Conservation (phyloP, 1,140 invertebrate species). For the Pseudomyrmex concolor region DNA sequence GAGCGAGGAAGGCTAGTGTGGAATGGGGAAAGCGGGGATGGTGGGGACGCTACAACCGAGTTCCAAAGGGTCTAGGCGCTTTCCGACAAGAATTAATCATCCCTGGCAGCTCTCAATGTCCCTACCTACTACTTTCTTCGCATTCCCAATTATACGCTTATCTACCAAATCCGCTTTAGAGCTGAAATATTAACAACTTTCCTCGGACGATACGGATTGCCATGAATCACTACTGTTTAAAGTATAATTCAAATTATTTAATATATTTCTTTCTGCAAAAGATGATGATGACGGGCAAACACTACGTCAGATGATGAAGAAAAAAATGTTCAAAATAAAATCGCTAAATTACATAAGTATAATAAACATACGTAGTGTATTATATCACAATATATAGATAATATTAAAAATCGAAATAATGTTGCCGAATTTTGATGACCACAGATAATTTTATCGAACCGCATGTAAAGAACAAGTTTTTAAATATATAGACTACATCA, state of each 20-base stretch:
- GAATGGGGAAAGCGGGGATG: conserved; percentile 63
- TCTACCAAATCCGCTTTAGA: conserved; percentile 73
- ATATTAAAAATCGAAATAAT: too few species aligned
- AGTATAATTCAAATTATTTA: conserved; percentile 30
- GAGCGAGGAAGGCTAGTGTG: conserved; percentile 49
- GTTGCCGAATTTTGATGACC: not conserved
- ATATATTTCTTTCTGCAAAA: not conserved
- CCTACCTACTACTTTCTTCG: conserved; percentile 80
- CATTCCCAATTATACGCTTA: conserved; percentile 82
- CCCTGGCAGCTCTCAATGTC: conserved; percentile 81
- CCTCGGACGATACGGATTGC: conserved; percentile 27
- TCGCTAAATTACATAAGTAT: too few species aligned
- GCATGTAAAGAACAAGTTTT: conserved; percentile 1
- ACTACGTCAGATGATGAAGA: not conserved
- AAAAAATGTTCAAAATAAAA: not conserved
- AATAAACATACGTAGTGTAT: too few species aligned
- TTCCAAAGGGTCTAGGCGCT: conserved; percentile 79
- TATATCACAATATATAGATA: too few species aligned
- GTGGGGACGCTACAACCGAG: conserved; percentile 76
- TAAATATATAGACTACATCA: conserved; percentile 10
- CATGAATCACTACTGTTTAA: conserved; percentile 8
- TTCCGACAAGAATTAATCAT: conserved; percentile 81
- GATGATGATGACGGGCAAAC: not conserved
- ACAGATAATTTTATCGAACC: not conserved
- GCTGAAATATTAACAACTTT: conserved; percentile 67